Base-by-base conservation (phyloP, 2,888 invertebrate species). In the Parnassius mnemosyne region DNA sequence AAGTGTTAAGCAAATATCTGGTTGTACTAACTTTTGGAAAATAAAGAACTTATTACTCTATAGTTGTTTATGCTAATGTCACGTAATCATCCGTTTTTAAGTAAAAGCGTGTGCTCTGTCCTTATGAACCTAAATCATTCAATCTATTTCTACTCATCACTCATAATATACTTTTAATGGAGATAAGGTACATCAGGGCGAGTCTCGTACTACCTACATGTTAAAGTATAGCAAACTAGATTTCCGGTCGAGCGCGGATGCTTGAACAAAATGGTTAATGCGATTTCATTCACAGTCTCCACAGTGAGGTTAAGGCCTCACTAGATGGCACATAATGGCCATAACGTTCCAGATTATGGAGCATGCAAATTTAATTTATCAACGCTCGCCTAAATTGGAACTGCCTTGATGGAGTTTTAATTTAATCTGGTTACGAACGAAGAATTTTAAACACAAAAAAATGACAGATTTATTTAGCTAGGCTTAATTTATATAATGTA, bases 211-310 rank as follows among this genome's bases (percentile, higher is more conserved):
- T 55, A 57, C 41, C 47, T 57, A 57, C 41, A 47, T 64, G 62
- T 60, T 57, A 7, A 34, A 34, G 7, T 55, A 54, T 63, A 64
- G 51, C 43, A 60, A 56, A 65, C 55, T 59, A 25, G 43, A 56
- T 63, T 63, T 63, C 63, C 63, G 63, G 59, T 59, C 59, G 47
- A 56, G 51, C 51, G 63, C 63, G 63, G 59, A 63, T 59, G 59
- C 63, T 63, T 16, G 55, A 59, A 63, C 59, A 59, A 59, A 63
- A 59, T 51, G 54, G 54, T 50, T 63, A 63, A 63, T 63, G 63
- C 47, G 57, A 62, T 62, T 61, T 57, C 57, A 62, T 62, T 59
- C 51, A 54, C 53, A 58, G 59, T 52, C 59, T 58, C 59, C 52
- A 57, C 55, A 51, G 41, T 52, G 41, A 52, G 59, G 59, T 59